Conservation (phyloP, 1,140 invertebrate genomes). For the Coboldia fuscipes region DNA sequence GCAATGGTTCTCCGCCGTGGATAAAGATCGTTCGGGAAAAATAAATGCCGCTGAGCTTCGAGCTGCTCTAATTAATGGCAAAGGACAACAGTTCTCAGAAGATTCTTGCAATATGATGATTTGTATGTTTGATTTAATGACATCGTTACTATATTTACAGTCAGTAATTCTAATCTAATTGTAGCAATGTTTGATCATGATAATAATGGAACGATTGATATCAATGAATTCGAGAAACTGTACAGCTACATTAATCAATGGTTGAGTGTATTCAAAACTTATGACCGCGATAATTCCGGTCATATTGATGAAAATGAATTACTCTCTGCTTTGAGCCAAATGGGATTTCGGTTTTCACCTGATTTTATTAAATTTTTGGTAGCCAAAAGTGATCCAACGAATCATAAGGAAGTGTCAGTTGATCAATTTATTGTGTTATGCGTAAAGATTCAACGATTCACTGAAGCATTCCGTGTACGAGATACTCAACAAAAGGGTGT, state of each 20-base stretch:
- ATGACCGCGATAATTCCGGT: slow-evolving; percentile 63
- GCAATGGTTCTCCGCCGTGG: slow-evolving; percentile 65
- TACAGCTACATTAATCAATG: slow-evolving; percentile 81
- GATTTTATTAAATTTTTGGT: slow-evolving; percentile 56
- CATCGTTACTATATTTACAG: background rate
- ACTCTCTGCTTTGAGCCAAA: slow-evolving; percentile 50
- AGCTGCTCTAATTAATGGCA: slow-evolving; percentile 62
- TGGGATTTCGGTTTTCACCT: slow-evolving; percentile 70
- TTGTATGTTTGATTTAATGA: slow-evolving; percentile 27
- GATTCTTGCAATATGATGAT: slow-evolving; percentile 78
- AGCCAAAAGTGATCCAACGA: slow-evolving; percentile 37
- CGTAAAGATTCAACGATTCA: slow-evolving; percentile 70
- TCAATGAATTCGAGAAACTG: slow-evolving; percentile 67
- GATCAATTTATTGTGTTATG: slow-evolving; percentile 77
- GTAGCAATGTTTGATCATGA: slow-evolving; percentile 75
- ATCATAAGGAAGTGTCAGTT: slow-evolving; percentile 43
- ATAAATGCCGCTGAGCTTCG: slow-evolving; percentile 62
- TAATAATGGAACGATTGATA: slow-evolving; percentile 64
- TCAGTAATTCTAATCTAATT: slow-evolving; percentile 8
- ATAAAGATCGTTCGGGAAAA: slow-evolving; percentile 59
- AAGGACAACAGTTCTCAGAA: slow-evolving; percentile 67
- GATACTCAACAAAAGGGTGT: slow-evolving; percentile 52
- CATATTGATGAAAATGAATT: slow-evolving; percentile 63
- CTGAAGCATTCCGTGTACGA: slow-evolving; percentile 53
- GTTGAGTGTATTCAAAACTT: slow-evolving; percentile 59